Evolutionary conservation across 2,888 invertebrate genomes (phyloP).

Genomic region (Drosophila stalkeri): DNA sequence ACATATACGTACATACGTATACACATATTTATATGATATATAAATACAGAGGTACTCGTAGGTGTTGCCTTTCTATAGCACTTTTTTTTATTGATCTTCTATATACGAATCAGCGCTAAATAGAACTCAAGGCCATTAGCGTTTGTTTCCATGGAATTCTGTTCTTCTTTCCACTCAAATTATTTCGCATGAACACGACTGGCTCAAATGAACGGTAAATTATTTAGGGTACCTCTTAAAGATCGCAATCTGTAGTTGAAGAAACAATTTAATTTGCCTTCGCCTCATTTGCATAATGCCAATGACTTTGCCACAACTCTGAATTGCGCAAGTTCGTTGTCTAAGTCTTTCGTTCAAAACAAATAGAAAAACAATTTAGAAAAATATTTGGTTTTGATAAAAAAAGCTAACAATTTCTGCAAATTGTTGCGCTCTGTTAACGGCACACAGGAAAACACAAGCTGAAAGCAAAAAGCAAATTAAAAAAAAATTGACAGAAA

Average conservation of each 20-base stretch:
- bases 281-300: conserved; percentile 68
- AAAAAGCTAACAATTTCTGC: conserved; percentile 34
- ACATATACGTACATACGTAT: not conserved
- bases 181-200: conserved; percentile 39
- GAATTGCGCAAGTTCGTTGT: conserved; percentile 69
- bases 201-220: conserved; percentile 67
- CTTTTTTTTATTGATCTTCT: conserved; percentile 38
- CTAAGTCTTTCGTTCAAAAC: conserved; percentile 56
- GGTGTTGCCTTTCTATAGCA: conserved; percentile 58
- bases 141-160: conserved; percentile 44
- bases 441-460: conserved; percentile 32
- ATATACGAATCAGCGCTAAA: conserved; percentile 23
- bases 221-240: conserved; percentile 37
- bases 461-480: conserved; percentile 42
- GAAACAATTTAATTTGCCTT: conserved; percentile 66
- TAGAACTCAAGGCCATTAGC: conserved; percentile 66
- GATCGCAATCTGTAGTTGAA: conserved; percentile 60
- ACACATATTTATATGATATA: not conserved
- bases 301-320: conserved; percentile 59
- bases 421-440: conserved; percentile 74
- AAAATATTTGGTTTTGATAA: conserved; percentile 21
- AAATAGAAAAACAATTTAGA: conserved; percentile 29
- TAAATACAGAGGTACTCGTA: conserved; percentile 25
- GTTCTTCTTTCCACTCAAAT: conserved; percentile 42
- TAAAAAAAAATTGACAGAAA: conserved; percentile 30